Evolutionary conservation across 2,797 vertebrate genomes (phyloP).

Genomic region (Semotilus atromaculatus): DNA sequence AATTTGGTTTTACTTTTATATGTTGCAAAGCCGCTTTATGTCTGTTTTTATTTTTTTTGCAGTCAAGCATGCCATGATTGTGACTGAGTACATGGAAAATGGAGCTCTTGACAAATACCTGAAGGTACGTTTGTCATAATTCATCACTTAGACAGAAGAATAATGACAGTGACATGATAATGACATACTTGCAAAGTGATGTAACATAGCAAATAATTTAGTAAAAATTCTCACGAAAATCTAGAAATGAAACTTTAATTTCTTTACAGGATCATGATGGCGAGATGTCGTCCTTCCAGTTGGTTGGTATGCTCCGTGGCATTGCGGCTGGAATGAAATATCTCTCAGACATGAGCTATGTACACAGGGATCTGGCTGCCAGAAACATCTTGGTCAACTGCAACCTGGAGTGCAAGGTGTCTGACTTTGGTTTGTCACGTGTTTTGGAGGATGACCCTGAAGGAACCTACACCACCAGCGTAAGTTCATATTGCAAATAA

Average conservation of each 20-base stretch:
- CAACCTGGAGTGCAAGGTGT: slow-evolving; percentile 94
- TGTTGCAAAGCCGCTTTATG: neutral
- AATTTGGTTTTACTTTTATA: neutral
- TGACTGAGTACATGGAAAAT: slow-evolving; percentile 98
- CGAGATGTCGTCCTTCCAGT: slow-evolving; percentile 87
- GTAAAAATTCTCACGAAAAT: neutral
- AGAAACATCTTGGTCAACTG: slow-evolving; percentile 97
- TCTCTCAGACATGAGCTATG: slow-evolving; percentile 96
- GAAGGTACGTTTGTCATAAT: slow-evolving; percentile 75
- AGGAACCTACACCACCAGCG: slow-evolving; percentile 97
- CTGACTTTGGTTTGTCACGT: slow-evolving; percentile 93
- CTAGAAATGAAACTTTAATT: neutral
- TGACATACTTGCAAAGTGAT: neutral
- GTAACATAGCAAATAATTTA: neutral
- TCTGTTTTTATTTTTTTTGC: slow-evolving; percentile 48
- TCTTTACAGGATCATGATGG: slow-evolving; percentile 85
- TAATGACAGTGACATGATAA: neutral
- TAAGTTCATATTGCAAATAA: slow-evolving; percentile 74
- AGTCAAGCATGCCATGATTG: slow-evolving; percentile 98
- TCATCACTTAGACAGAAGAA: neutral
- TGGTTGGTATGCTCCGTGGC: slow-evolving; percentile 94
- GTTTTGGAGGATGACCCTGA: slow-evolving; percentile 95
- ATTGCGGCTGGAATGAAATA: slow-evolving; percentile 97
- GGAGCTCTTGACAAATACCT: slow-evolving; percentile 94
- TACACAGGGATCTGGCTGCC: slow-evolving; percentile 94